phyloP scores from a whole-genome alignment of 2,888 invertebrate species.

The Philereme transversata region DNA sequence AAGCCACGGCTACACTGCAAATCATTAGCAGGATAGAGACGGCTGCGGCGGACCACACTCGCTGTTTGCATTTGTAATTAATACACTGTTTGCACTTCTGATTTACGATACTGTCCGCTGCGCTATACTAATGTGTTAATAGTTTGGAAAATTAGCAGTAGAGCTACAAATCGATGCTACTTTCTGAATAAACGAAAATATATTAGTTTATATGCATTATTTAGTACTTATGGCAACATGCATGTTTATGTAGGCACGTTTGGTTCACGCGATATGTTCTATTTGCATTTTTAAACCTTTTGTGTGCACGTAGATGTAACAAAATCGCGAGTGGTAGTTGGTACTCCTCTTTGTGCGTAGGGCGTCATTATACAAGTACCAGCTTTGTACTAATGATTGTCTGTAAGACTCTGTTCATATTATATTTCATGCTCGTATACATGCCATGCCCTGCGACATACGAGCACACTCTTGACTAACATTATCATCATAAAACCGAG shows the following conservation, averaged over 20 bases:
- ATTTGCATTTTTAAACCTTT: too few relatives aligned
- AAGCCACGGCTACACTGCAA: slow-evolving; percentile 68
- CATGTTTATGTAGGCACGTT: too few relatives aligned
- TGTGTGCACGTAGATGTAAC: too few relatives aligned
- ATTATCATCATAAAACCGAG: slow-evolving; percentile 39
- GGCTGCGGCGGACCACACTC: slow-evolving; percentile 79
- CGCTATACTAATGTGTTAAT: slow-evolving; percentile 80
- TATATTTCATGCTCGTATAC: slow-evolving; percentile 18
- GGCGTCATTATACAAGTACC: neutral
- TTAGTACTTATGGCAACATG: too few relatives aligned
- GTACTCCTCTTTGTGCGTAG: neutral
- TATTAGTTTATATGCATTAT: too few relatives aligned
- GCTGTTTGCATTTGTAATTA: slow-evolving; percentile 84
- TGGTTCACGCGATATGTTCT: too few relatives aligned
- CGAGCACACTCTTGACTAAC: slow-evolving; percentile 25
- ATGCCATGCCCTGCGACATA: slow-evolving; percentile 15
- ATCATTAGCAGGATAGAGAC: slow-evolving; percentile 82
- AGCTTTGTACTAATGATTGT: neutral
- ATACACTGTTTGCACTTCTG: slow-evolving; percentile 82
- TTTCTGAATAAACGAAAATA: neutral
- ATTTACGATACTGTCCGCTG: slow-evolving; percentile 78
- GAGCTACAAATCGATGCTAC: slow-evolving; percentile 11
- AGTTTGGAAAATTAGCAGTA: slow-evolving; percentile 69
- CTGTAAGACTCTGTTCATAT: slow-evolving; percentile 13
- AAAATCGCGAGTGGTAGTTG: neutral